Percentiles rank a stretch among this genome's conserved stretches.
Evolutionary conservation across 2,797 vertebrate species (phyloP).

Genomic region (Phalloptychus januarius): DNA sequence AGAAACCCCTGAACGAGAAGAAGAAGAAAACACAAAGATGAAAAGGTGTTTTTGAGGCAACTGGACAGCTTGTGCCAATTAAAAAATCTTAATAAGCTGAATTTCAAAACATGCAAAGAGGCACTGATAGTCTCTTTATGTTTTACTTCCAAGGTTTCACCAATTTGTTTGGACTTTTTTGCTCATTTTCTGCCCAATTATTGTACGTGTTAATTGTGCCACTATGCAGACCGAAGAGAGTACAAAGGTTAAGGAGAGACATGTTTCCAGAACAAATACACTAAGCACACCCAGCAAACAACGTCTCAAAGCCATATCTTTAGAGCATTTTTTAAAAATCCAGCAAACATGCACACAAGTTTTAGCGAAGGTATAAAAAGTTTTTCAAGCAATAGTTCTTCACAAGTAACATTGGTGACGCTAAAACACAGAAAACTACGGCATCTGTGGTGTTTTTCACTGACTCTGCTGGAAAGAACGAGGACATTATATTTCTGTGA

Average conservation of each 20-base stretch:
- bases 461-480: not conserved
- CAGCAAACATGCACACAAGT: not conserved
- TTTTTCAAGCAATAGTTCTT: not conserved
- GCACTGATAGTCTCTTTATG: not conserved
- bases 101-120: not conserved
- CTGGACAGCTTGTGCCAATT: not conserved
- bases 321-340: too few relatives aligned
- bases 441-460: not conserved
- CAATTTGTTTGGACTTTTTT: not conserved
- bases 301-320: not conserved
- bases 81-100: not conserved
- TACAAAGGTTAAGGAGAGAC: not conserved
- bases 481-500: not conserved
- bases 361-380: not conserved
- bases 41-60: not conserved
- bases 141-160: not conserved
- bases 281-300: not conserved
- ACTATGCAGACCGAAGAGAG: not conserved
- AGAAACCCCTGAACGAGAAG: conserved; percentile 50
- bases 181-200: not conserved
- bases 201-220: not conserved
- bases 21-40: not conserved
- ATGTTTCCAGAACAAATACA: not conserved
- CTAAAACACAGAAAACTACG: not conserved
- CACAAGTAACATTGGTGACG: not conserved